Conservation (phyloP, 2,113 vertebrate species). For the Malaclemys terrapin region DNA sequence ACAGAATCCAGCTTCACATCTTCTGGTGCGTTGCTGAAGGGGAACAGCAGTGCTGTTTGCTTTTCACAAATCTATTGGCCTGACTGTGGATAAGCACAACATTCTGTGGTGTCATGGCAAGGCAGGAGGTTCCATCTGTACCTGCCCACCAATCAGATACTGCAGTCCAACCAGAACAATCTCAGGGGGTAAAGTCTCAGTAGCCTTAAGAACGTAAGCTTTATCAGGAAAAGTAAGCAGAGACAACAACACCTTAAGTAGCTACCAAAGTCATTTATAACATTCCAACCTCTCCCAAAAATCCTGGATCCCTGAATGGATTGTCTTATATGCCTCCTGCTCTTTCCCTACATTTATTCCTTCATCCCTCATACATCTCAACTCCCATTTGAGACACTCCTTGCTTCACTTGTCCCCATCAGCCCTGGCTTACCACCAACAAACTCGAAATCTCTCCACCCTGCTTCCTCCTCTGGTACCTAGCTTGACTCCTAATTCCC, state of each 20-base stretch:
- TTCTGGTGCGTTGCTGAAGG: background rate
- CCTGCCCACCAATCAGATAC: background rate
- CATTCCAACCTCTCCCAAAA: background rate
- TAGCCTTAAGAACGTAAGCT: background rate
- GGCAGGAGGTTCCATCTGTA: background rate
- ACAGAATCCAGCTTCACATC: background rate
- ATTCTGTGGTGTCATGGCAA: background rate
- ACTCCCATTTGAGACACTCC: background rate
- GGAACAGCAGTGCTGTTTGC: background rate
- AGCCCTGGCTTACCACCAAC: background rate
- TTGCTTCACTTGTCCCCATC: background rate
- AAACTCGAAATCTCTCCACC: background rate
- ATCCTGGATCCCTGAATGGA: background rate
- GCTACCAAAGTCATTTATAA: background rate
- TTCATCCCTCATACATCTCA: background rate
- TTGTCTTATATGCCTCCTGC: accelerated
- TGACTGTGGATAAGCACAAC: background rate
- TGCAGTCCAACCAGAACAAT: background rate
- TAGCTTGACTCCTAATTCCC: background rate
- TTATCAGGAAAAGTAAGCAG: background rate
- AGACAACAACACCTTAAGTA: background rate
- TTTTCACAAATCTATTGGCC: background rate
- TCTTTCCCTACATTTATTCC: background rate
- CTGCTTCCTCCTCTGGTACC: background rate
- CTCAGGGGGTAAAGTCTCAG: background rate